Conservation (phyloP, 2,888 invertebrate genomes). For the Gymnocheta viridis region DNA sequence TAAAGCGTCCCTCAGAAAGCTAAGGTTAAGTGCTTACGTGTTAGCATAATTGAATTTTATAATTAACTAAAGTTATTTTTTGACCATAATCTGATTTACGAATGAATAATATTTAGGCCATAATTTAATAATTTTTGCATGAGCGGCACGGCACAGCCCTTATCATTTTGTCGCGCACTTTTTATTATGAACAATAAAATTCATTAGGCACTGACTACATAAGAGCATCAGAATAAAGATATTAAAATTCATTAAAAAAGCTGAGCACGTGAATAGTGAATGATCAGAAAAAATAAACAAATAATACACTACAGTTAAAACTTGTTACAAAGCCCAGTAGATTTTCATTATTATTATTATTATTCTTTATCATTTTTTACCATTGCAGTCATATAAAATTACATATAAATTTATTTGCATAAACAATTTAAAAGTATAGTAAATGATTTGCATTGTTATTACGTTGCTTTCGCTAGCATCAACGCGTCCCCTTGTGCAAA, state of each 20-base stretch:
- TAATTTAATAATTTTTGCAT: not conserved
- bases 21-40: not conserved
- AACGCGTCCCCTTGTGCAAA: slow-evolving; percentile 2
- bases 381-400: slow-evolving; percentile 44
- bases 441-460: slow-evolving; percentile 25
- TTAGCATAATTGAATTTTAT: too few species aligned
- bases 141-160: not conserved
- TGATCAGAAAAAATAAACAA: slow-evolving; percentile 53
- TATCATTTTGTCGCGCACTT: not conserved
- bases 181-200: not conserved
- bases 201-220: not conserved
- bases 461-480: not conserved
- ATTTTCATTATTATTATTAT: slow-evolving; percentile 18
- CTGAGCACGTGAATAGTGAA: slow-evolving; percentile 54
- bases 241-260: slow-evolving; percentile 13
- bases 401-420: slow-evolving; percentile 48
- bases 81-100: too few species aligned
- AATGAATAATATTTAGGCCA: too few species aligned
- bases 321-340: slow-evolving; percentile 44
- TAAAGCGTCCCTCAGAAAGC: not conserved
- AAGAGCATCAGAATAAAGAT: not conserved
- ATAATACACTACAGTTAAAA: slow-evolving; percentile 40
- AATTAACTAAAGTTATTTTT: too few species aligned
- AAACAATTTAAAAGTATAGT: slow-evolving; percentile 25
- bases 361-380: not conserved